Base-by-base conservation (phyloP, 1,140 invertebrate genomes). In the Magallana angulata region DNA sequence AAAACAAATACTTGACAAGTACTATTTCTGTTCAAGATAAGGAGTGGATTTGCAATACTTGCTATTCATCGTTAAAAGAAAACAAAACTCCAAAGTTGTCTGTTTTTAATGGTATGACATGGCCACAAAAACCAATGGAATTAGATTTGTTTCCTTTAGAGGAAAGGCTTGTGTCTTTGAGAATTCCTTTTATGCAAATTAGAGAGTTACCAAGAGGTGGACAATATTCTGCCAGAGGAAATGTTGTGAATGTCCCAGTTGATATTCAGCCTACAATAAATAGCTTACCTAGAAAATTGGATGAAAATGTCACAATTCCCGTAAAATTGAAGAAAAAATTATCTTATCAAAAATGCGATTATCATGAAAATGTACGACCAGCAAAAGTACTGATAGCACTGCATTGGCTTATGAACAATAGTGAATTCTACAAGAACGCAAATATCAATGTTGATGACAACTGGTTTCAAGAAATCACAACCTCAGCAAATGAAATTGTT, bases 291-390 rank as follows among this genome's bases (percentile, higher is more conserved):
- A 62, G 87, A 64, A 56, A 16, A 64, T 48, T 87, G 11, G 85
- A 88, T 88, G 68, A 90, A 12, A 68, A 58, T 57, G 57, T 24
- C 18, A 90, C 86, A 56, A 84, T 90, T 59, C 18, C 89, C 7
- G 84, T 87, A 6, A 88, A 88, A 56, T 36, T 90, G 36, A 90
- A 90, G 62, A 82, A 83, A 82, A 81, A 82, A 30, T 7, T 89
- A 12, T 80, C 62, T 36, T 85, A 87, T 57, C 85, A 82, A n/a
- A 16, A 57, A 76, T 76, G 56, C 83, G 84, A 68, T 56, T 81
- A 48, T 48, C 85, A 30, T 59, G 86, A 90, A 90, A 90, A 87
- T 86, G 57, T 90, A 8, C 16, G 86, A 16, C 89, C 89, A 7
- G 18, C 12, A 18, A 58, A 30, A 36, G 87, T 87, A 59, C 11